A percentile compares a stretch with the other conserved stretches of the same genome.
These are phyloP conservation scores for Monodelphis domestica DNA, from an alignment of 2,797 vertebrate genomes.

Conservation along the genomic window DNA sequence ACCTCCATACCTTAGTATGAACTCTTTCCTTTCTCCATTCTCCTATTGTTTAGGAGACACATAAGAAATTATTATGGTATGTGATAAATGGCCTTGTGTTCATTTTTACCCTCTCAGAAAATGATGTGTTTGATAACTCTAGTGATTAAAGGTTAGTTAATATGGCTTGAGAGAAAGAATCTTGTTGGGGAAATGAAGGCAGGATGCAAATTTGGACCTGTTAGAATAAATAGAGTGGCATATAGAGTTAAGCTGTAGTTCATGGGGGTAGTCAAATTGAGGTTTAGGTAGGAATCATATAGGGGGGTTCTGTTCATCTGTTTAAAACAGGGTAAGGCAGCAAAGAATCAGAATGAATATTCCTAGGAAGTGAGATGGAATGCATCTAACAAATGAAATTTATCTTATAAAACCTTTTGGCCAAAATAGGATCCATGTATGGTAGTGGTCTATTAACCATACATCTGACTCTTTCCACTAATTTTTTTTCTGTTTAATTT, in stretches of 20 bases:
- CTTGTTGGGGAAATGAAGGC: not conserved
- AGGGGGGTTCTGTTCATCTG: not conserved
- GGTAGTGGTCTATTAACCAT: not conserved
- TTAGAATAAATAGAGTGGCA: not conserved
- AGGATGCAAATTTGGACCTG: not conserved
- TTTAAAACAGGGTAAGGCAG: not conserved
- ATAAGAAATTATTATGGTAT: not conserved
- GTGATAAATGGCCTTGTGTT: not conserved
- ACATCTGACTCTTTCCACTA: not conserved
- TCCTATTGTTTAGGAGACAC: not conserved
- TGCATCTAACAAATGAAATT: not conserved
- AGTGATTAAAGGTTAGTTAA: not conserved
- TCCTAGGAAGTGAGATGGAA: not conserved
- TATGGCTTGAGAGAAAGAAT: not conserved
- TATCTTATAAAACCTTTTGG: not conserved
- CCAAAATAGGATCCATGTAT: not conserved
- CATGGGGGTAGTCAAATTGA: not conserved
- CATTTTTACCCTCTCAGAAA: not conserved
- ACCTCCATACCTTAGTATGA: not conserved
- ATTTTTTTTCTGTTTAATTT: constrained; percentile 69
- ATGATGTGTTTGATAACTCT: not conserved
- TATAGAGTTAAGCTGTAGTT: not conserved
- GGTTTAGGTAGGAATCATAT: not conserved
- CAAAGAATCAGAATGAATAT: not conserved
- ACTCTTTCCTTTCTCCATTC: not conserved